Conservation (phyloP, 2,113 vertebrate genomes). For the Cygnus buccinator region DNA sequence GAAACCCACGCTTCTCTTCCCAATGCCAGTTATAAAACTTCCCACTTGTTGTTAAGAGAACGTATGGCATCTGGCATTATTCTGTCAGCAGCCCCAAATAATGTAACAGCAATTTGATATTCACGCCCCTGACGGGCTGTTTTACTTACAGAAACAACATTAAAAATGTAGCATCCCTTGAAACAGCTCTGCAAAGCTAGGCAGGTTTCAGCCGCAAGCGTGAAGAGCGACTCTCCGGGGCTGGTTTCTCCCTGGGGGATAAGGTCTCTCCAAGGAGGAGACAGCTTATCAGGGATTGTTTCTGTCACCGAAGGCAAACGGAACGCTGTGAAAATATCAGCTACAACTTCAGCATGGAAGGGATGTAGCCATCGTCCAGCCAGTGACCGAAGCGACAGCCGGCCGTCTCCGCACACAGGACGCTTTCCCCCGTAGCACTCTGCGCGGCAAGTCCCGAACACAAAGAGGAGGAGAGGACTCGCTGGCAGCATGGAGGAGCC, state of each 20-base stretch:
- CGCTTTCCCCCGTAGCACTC: background rate
- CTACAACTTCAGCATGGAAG: background rate
- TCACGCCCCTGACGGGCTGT: background rate
- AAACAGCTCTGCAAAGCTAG: background rate
- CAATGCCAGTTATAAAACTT: background rate
- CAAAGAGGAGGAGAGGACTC: background rate
- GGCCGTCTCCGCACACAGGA: background rate
- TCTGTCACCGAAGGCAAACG: constrained; percentile 37
- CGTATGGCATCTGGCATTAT: background rate
- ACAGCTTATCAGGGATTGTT: background rate
- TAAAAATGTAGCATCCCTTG: constrained; percentile 25
- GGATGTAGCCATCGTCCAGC: background rate
- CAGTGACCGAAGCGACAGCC: background rate
- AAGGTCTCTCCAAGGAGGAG: background rate
- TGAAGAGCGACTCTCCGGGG: background rate
- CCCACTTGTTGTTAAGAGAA: background rate
- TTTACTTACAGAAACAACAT: constrained; percentile 44
- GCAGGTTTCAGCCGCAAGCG: background rate
- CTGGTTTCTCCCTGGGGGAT: background rate
- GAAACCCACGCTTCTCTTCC: background rate
- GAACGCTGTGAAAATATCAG: background rate
- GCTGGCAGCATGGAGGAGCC: background rate
- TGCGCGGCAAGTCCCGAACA: background rate
- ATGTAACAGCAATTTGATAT: background rate
- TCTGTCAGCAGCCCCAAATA: constrained; percentile 42